Conservation (phyloP, 2,113 vertebrate genomes). For the Scortum barcoo region DNA sequence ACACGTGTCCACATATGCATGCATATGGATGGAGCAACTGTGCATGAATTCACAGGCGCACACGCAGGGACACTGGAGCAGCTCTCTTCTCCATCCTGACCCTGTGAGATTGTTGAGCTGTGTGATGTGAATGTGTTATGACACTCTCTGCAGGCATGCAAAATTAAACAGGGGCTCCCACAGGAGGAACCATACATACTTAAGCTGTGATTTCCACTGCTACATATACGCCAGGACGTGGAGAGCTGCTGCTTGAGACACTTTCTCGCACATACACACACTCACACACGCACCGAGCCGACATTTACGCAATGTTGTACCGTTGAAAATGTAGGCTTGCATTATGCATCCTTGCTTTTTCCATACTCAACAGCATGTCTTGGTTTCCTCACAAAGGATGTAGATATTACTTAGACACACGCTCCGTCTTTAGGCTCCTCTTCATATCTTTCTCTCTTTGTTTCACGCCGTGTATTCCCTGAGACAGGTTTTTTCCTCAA, state of each 20-base stretch:
- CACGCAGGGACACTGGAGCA: constrained; percentile 28
- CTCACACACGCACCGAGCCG: background rate
- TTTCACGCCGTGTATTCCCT: background rate
- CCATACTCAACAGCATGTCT: constrained; percentile 12
- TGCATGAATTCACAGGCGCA: constrained; percentile 22
- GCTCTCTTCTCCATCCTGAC: constrained; percentile 47
- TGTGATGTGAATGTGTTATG: constrained; percentile 82
- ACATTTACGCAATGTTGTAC: constrained; percentile 19
- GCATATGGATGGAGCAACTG: constrained; percentile 42
- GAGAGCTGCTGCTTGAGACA: constrained; percentile 35
- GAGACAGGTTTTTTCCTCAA: background rate
- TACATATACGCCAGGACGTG: constrained; percentile 33
- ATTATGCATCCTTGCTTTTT: constrained; percentile 44
- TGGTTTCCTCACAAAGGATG: background rate
- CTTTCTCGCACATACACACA: background rate
- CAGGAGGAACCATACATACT: constrained; percentile 75
- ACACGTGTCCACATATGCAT: background rate
- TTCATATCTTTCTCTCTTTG: background rate
- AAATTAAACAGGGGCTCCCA: constrained; percentile 80
- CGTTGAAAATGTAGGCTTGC: constrained; percentile 37
- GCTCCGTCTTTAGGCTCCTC: background rate
- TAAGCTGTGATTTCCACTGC: constrained; percentile 75
- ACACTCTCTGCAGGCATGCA: constrained; percentile 78
- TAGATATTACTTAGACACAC: constrained; percentile 5
- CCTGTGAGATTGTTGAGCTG: constrained; percentile 71